Evolutionary conservation across 1,140 invertebrate genomes (phyloP).

Genomic region (Apis florea): DNA sequence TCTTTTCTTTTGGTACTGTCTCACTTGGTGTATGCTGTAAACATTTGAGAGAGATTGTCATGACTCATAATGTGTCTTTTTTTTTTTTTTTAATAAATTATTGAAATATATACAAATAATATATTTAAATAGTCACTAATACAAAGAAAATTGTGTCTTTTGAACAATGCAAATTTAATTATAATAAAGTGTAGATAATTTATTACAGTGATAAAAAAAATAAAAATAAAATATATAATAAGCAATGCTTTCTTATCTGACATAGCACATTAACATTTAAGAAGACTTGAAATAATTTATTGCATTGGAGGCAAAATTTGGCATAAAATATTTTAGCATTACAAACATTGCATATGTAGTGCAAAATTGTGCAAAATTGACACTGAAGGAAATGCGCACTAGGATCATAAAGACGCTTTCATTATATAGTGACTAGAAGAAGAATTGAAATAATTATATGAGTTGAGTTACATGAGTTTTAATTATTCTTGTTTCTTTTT

Average conservation of each 20-base stretch:
- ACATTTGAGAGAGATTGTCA: constrained; percentile 60
- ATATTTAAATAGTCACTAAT: constrained; percentile 30
- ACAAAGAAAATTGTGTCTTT: constrained; percentile 33
- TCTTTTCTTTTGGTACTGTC: constrained; percentile 39
- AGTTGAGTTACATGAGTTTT: neutral
- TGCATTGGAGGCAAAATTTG: constrained; percentile 43
- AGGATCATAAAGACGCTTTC: constrained; percentile 47
- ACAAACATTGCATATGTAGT: constrained; percentile 56
- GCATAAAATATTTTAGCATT: constrained; percentile 47
- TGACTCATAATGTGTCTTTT: constrained; percentile 8
- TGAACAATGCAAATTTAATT: constrained; percentile 31
- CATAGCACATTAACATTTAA: constrained; percentile 48
- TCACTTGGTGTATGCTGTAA: constrained; percentile 46
- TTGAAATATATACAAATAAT: constrained; percentile 18
- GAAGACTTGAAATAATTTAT: constrained; percentile 38
- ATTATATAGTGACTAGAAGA: constrained; percentile 4
- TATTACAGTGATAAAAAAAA: constrained; percentile 45
- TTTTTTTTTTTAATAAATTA: neutral
- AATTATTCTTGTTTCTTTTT: neutral
- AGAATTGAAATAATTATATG: constrained; percentile 5
- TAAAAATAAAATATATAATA: constrained; percentile 49
- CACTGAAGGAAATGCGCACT: constrained; percentile 56
- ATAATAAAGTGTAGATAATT: constrained; percentile 33
- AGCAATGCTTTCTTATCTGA: constrained; percentile 50
- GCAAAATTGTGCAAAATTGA: constrained; percentile 46